Conservation (phyloP, 1,140 invertebrate genomes). For the Brachionus rotundiformis region DNA sequence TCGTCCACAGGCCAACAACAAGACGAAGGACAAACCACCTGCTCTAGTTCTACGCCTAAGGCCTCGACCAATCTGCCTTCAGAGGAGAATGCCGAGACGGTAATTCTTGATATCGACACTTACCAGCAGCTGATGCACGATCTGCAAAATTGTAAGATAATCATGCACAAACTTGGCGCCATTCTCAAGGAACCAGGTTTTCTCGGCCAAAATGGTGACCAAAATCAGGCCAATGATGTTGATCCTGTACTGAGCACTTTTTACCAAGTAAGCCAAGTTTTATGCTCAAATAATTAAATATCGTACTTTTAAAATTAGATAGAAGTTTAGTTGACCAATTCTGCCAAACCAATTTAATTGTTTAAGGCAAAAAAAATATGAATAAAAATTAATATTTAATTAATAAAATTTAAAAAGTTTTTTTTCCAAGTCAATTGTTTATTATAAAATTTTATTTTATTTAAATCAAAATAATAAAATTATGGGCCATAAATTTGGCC, state of each 20-base stretch:
- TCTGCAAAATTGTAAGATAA: conserved; percentile 3
- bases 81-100: conserved; percentile 1
- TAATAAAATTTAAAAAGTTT: no score
- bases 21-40: no score
- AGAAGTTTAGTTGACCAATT: no score
- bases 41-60: neutral
- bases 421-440: no score
- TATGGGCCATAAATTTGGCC: no score
- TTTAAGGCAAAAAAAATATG: no score
- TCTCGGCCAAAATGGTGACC: neutral
- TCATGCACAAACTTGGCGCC: conserved; percentile 23
- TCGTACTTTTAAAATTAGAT: neutral
- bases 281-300: neutral
- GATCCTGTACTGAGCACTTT: neutral
- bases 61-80: conserved; percentile 13
- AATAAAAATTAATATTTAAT: no score
- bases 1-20: neutral
- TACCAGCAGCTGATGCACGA: conserved; percentile 27
- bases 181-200: conserved; percentile 4
- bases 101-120: conserved; percentile 7
- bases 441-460: no score
- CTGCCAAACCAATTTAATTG: no score
- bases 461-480: no score
- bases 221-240: neutral
- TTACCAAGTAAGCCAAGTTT: conserved; percentile 19